Base-by-base conservation (phyloP, 2,888 invertebrate genomes). In the Lamellibrachia columna region DNA sequence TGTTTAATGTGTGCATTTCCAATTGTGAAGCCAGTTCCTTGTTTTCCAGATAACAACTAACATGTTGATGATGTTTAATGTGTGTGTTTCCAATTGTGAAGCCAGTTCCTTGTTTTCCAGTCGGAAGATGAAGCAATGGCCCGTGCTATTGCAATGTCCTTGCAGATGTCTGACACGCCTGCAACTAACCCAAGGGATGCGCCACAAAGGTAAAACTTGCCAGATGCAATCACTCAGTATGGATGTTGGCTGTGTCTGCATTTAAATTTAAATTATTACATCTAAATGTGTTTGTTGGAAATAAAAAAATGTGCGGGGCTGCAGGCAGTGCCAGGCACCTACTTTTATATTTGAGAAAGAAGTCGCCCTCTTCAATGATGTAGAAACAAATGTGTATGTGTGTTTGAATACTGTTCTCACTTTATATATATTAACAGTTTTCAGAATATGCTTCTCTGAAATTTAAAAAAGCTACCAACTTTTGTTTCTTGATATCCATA, bases 101-200 rank as follows among this genome's bases (percentile, higher is more conserved):
- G 52, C 53, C 52, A 58, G 52, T 90, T 75, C 75, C n/a, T 93
- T 91, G 75, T 90, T 52, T 92, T 93, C 11, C 94, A 97, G 98
- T 98, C 98, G 94, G 99, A 99, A 97, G 99, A 99, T 96, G 99
- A 99, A 96, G 99, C 98, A 0, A 96, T 99, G 92, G 98, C 98
- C 0, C 97, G 97, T 95, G 99, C 99, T 0, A 96, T 99, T 52
- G 95, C 95, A 92, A 93, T 95, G 92, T 96, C 96, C 7, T 93
- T 96, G 94, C 93, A 94, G 6, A 94, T 94, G 52, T 55, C 91
- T 22, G 53, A 90, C 75, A 55, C 60, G 55, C 90, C 90, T 53
- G 53, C 58, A 60, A 28, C 90, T 11, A 58, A 53, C 40, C 40
- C 40, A 40, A 40, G 40, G 40, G 40, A 40, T 52, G 28, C 90